Evolutionary conservation across 2,797 vertebrate species (phyloP).

Genomic region (Brachyrhaphis roseni): DNA sequence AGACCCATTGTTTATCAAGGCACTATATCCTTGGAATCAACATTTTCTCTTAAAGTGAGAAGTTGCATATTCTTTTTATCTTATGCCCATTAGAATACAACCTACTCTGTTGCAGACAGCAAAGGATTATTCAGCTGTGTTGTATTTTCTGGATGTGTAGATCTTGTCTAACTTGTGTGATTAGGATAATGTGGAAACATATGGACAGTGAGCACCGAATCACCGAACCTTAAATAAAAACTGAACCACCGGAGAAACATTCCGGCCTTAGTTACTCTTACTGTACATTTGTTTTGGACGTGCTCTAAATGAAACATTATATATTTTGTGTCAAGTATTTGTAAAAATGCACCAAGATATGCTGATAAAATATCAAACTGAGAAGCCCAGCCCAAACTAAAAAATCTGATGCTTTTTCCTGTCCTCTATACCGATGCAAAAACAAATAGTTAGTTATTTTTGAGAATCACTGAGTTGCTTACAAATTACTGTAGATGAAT

Average conservation of each 20-base stretch:
- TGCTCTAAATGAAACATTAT: not conserved
- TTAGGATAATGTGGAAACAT: constrained; percentile 52
- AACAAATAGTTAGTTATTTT: not conserved
- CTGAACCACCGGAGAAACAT: constrained; percentile 48
- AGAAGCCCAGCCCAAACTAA: not conserved
- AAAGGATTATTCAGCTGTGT: not conserved
- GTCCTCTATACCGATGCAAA: not conserved
- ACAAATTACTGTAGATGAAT: not conserved
- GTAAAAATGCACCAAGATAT: not conserved
- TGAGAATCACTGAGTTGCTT: not conserved
- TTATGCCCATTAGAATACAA: not conserved
- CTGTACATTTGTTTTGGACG: not conserved
- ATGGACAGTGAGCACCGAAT: constrained; percentile 52
- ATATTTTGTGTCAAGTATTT: not conserved
- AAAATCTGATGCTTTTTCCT: not conserved
- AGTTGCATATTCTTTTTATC: not conserved
- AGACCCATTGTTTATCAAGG: not conserved
- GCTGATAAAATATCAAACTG: not conserved
- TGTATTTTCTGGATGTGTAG: constrained; percentile 20
- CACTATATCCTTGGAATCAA: not conserved
- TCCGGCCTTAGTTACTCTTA: constrained; percentile 13
- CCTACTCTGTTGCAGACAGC: not conserved
- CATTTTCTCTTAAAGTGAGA: not conserved
- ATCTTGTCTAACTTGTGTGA: constrained; percentile 44
- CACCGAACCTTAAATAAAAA: constrained; percentile 65